Base-by-base conservation (phyloP, 2,797 vertebrate genomes). In the Nannoperca australis region DNA sequence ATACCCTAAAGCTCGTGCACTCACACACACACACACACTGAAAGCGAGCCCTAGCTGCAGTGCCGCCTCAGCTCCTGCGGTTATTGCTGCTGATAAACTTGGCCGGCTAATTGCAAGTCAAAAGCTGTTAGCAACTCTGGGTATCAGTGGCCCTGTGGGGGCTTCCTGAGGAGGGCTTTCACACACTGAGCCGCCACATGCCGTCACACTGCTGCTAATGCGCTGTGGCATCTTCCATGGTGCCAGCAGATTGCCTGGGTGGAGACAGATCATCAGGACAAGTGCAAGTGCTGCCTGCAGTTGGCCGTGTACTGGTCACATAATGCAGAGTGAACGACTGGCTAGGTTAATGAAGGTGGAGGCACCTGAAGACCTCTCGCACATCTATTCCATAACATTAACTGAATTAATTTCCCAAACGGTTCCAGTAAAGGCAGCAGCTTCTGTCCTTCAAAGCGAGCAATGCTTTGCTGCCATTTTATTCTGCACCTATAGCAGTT, bases 71-170 rank as follows among this genome's bases (percentile, higher is more conserved):
- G 78, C 88, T 91, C 89, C 89, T n/a, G 79, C 62, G 70, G 91
- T 86, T 78, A 72, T 30, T 76, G 82, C 90, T 54, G 87, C 87
- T 92, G 92, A 95, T 94, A 91, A 94, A 94, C 90, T 88, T 87
- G 91, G 89, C 86, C 70, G 68, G 83, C 91, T 95, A 94, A 95
- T 94, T 93, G 89, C 79, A 62, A 93, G 94, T 95, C 93, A 93
- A 85, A 93, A 93, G 94, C 91, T 90, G 91, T 95, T 94, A 94
- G 91, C 83, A 45, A 72, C 89, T 87, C 66, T 55, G 90, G 89
- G 87, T 87, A 82, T 93, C 92, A 86, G 88, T 69, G 81, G 83
- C 82, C 89, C 87, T 71, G 82, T 58, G 85, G 92, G 91, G 88
- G 78, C 67, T 54, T 32, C 51, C 61, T 62, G 87, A 79, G 89